Percentiles rank a stretch among this genome's conserved stretches.
Evolutionary conservation across 1,140 invertebrate species (phyloP).

Genomic region (Anagrus nilaparvatae): DNA sequence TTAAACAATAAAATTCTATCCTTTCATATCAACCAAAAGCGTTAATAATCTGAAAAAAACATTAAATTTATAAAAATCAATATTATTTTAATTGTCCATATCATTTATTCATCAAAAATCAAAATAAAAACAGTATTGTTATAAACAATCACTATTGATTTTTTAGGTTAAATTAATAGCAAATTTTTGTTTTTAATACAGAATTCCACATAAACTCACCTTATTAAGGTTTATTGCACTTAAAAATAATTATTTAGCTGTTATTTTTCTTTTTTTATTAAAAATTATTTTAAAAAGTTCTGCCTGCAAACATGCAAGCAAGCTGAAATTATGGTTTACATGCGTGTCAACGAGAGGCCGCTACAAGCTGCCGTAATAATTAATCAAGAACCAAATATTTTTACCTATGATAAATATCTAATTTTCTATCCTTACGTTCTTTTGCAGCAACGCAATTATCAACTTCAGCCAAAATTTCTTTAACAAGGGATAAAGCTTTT

Average conservation of each 20-base stretch:
- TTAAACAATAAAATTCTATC: too few species aligned
- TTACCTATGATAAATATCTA: conserved; percentile 79
- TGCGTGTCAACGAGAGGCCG: too few species aligned
- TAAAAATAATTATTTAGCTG: neutral
- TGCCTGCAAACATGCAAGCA: neutral
- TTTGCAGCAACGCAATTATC: conserved; percentile 87
- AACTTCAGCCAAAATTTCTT: conserved; percentile 79
- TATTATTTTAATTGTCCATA: neutral
- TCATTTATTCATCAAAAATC: too few species aligned
- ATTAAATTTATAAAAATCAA: neutral
- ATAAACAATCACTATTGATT: too few species aligned
- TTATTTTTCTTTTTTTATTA: neutral
- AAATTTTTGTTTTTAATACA: too few species aligned
- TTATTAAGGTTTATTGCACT: neutral
- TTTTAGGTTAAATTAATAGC: too few species aligned
- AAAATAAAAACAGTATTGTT: too few species aligned
- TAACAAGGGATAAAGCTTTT: conserved; percentile 65
- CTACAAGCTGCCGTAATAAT: too few species aligned
- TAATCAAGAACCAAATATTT: too few species aligned
- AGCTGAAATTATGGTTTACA: conserved; percentile 34
- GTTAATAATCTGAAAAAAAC: too few species aligned
- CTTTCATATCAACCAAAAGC: too few species aligned
- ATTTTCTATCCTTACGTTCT: conserved; percentile 75
- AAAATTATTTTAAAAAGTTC: neutral
- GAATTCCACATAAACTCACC: too few species aligned